Percentiles rank a stretch among this genome's conserved stretches.
phyloP scores from a whole-genome alignment of 2,113 vertebrate genomes.

The Crypturellus undulatus region DNA sequence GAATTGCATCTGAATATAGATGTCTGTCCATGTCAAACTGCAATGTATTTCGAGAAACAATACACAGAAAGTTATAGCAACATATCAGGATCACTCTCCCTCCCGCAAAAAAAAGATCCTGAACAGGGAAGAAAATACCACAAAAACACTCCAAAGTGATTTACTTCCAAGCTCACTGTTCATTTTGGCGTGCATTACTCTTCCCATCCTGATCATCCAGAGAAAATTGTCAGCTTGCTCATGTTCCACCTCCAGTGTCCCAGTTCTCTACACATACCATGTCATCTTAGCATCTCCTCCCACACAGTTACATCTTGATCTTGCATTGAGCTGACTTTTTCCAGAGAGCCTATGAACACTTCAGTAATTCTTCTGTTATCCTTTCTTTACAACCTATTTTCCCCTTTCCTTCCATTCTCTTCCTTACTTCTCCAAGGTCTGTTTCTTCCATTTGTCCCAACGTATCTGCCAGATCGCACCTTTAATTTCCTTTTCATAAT shows the following conservation, averaged over 20 bases:
- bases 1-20: background rate
- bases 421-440: background rate
- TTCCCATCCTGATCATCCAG: background rate
- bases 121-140: background rate
- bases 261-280: background rate
- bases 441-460: slow-evolving; percentile 2
- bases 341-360: background rate
- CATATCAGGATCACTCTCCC: background rate
- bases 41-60: background rate
- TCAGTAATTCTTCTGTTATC: background rate
- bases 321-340: background rate
- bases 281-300: background rate
- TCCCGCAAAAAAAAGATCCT: background rate
- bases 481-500: slow-evolving; percentile 8
- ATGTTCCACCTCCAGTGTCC: background rate
- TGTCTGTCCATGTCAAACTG: background rate
- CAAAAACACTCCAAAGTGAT: background rate
- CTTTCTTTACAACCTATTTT: background rate
- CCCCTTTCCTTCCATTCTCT: background rate
- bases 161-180: background rate
- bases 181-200: fast-evolving
- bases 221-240: background rate
- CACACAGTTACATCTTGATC: background rate
- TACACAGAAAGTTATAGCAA: background rate
- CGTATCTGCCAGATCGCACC: background rate